Conservation (phyloP, 2,113 vertebrate species). For the Bubo bubo region DNA sequence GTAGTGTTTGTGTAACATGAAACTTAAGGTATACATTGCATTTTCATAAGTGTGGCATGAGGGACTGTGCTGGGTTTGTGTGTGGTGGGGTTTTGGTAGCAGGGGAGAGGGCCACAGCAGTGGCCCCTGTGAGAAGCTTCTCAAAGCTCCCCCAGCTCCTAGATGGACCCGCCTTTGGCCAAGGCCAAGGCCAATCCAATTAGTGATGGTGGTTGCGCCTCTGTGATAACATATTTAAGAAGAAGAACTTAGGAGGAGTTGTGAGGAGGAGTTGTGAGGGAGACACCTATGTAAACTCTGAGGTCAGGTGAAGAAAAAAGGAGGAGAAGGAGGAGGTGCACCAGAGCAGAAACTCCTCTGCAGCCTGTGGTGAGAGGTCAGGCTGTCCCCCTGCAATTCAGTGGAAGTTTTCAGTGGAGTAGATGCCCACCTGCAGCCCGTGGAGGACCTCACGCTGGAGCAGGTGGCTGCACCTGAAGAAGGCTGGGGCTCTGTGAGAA, state of each 20-base stretch:
- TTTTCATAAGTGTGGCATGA: not conserved
- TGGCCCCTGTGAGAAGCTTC: not conserved
- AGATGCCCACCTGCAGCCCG: not conserved
- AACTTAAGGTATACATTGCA: not conserved
- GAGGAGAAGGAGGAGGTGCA: not conserved
- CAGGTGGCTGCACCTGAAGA: no score
- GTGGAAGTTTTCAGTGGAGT: not conserved
- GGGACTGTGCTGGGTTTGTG: no score
- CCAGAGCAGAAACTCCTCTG: not conserved
- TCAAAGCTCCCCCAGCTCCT: not conserved
- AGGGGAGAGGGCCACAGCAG: no score
- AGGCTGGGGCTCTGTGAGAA: no score
- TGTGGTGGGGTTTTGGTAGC: no score
- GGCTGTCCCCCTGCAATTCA: not conserved
- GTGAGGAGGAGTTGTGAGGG: not conserved
- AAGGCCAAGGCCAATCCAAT: not conserved
- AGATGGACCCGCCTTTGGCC: not conserved
- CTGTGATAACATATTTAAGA: not conserved
- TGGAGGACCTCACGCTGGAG: not conserved
- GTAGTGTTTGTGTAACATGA: not conserved
- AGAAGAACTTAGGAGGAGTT: not conserved
- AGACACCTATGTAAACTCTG: not conserved
- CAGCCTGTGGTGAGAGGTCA: not conserved
- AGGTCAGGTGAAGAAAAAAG: no score
- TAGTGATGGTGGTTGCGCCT: accelerated